Base-by-base conservation (phyloP, 1,140 invertebrate genomes). In the Macrosteles quadrilineatus region DNA sequence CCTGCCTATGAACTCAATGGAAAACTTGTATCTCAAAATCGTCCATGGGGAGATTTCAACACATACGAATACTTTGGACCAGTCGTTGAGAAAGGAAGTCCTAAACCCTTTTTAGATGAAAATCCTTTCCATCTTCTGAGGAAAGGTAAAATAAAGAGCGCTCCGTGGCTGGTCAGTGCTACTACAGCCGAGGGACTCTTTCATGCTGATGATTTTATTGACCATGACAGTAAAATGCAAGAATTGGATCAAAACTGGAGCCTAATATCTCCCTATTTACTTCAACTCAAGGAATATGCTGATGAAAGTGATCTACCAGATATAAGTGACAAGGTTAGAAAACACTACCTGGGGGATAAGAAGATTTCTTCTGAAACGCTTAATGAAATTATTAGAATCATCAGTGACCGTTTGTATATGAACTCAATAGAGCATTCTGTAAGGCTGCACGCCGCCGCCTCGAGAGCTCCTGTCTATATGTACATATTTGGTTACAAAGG, bases 1-100 rank as follows among this genome's bases (percentile, higher is more conserved):
- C 79, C 80, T 95, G 0, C 83, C 85, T 71, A 81, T 85, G 66
- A 80, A 86, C 47, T 86, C 88, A 0, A 86, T 85, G n/a, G 81
- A 85, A 25, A 80, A 80, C 3, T 75, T 89, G 1, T 82, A 87
- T 12, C 68, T 23, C 1, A 62, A 63, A 30, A 29, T 45, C 2
- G 14, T 14, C 2, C 17, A 11, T 9, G n/a, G n/a, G 6, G 21
- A n/a, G 36, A 25, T 11, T 25, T 25, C 21, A 4, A 19, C 3
- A 32, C 67, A 3, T 68, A 21, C n/a, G 29, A 27, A 4, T 43
- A 32, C 1, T 68, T 68, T 30, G 67, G 67, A 32, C 45, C 47
- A 6, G 45, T 50, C 1, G 19, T 68, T 19, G 67, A 68, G 32
- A 31, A 31, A 4, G 25, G 9, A 1, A 11, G 6, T 1, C 25